Evolutionary conservation across 2,888 invertebrate species (phyloP), one percentile per base, ranked within the genome.

Genomic region (Tridacna gigas): DNA sequence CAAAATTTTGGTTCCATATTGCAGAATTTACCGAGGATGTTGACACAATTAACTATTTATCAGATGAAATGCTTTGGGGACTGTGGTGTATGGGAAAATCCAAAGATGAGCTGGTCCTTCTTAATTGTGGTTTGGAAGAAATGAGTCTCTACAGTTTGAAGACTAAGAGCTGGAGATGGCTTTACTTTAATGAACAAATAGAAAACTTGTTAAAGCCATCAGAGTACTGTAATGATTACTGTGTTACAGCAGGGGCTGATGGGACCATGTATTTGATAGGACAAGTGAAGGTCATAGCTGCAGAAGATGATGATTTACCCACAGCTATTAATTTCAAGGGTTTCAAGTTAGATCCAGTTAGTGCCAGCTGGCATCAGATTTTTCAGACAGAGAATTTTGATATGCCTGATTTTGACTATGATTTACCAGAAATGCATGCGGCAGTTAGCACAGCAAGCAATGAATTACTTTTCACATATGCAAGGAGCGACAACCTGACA

Each of bases 401-500:
- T 56, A 74, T 80, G 56, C 63, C 37, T 13, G 47, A 67, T 18
- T 66, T 76, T 60, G 76, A 74, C 60, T 65, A 66, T 26, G 80
- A 77, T 15, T 71, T 77, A 20, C 77, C 80, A 7, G 82, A 85
- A 66, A 79, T 85, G 69, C 79, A 77, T 74, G 85, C 85, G 0
- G 67, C 71, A 28, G 78, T 85, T 13, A 85, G 85, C 25, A 61
- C 79, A 65, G 26, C 67, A 12, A 85, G 82, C 71, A 85, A 80
- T 71, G 85, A 85, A 63, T 76, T 85, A 69, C 56, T 85, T 15
- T 81, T 85, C n/a, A 82, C 80, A 18, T 80, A 85, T 48, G 77
- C 71, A 47, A 48, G 25, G 13, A 25, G 25, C 0, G 65, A 28
- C 12, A 15, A 15, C 4, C 20, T 45, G 73, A 11, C 65, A 18